Evolutionary conservation across 2,113 vertebrate genomes (phyloP).

Genomic region (Oplegnathus fasciatus): DNA sequence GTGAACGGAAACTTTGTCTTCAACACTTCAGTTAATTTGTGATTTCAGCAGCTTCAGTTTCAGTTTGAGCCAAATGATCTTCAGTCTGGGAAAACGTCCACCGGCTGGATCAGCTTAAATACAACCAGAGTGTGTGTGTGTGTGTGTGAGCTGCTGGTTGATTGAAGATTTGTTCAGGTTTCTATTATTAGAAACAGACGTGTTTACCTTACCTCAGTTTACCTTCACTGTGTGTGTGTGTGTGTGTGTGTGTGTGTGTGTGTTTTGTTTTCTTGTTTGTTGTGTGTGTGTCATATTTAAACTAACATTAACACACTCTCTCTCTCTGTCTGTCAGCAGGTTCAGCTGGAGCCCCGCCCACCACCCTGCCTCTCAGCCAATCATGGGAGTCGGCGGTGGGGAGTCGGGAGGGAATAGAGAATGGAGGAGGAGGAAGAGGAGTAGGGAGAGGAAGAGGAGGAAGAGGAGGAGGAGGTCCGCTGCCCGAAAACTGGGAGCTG

Average conservation of each 20-base stretch:
- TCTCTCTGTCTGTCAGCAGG: slow-evolving; percentile 24
- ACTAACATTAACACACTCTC: not conserved
- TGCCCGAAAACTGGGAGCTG: slow-evolving; percentile 84
- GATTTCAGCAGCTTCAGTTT: not conserved
- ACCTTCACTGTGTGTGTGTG: too few species aligned
- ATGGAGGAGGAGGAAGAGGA: slow-evolving; percentile 61
- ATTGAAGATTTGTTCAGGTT: too few species aligned
- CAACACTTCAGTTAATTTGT: not conserved
- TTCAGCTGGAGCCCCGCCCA: slow-evolving; percentile 68
- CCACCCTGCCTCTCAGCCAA: slow-evolving; percentile 78
- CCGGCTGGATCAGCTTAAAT: not conserved
- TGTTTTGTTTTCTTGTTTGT: too few species aligned
- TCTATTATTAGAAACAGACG: too few species aligned
- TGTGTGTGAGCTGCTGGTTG: not conserved
- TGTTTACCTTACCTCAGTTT: too few species aligned
- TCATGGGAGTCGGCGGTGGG: slow-evolving; percentile 79
- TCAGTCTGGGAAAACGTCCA: not conserved
- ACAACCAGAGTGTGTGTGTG: not conserved
- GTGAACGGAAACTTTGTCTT: too few species aligned
- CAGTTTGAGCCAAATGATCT: not conserved
- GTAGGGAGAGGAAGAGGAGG: slow-evolving; percentile 13
- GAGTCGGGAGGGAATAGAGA: slow-evolving; percentile 61
- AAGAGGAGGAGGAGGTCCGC: slow-evolving; percentile 45
- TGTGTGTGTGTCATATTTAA: not conserved
- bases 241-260: too few species aligned